Conservation (phyloP, 2,113 vertebrate species). For the Regulus satrapa region DNA sequence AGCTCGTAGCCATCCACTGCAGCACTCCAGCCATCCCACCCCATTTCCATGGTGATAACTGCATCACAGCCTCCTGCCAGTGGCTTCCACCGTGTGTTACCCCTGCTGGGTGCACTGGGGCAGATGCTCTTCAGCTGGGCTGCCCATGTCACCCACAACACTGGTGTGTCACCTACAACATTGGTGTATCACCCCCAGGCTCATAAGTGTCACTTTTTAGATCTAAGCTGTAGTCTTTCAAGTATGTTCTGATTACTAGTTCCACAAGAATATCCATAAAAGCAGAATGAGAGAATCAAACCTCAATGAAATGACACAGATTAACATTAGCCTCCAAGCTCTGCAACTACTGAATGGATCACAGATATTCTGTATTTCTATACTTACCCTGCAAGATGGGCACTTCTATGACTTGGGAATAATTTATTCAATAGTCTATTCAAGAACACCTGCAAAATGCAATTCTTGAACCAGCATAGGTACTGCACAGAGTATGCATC, state of each 20-base stretch:
- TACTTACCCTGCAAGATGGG: not conserved
- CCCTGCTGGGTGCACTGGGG: not conserved
- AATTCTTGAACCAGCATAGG: not conserved
- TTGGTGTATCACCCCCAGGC: rapidly evolving
- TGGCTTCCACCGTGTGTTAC: not conserved
- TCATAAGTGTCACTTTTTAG: not conserved
- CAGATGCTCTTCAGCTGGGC: not conserved
- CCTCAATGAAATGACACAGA: not conserved
- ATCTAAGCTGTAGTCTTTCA: not conserved
- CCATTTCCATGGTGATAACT: no score
- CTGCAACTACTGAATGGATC: not conserved
- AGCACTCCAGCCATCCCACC: not conserved
- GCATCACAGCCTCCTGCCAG: not conserved
- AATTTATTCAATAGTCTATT: not conserved
- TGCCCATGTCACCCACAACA: not conserved
- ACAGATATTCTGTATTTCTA: not conserved
- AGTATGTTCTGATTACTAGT: not conserved
- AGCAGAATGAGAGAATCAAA: not conserved
- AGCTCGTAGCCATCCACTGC: not conserved
- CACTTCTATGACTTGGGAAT: not conserved
- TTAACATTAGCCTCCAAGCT: not conserved
- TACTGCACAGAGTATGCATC: not conserved
- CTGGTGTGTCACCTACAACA: rapidly evolving
- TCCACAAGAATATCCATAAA: not conserved
- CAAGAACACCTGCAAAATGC: not conserved